These are phyloP conservation scores for Tenthredo amoena DNA, from an alignment of 2,888 invertebrate genomes.

Conservation along the genomic window DNA sequence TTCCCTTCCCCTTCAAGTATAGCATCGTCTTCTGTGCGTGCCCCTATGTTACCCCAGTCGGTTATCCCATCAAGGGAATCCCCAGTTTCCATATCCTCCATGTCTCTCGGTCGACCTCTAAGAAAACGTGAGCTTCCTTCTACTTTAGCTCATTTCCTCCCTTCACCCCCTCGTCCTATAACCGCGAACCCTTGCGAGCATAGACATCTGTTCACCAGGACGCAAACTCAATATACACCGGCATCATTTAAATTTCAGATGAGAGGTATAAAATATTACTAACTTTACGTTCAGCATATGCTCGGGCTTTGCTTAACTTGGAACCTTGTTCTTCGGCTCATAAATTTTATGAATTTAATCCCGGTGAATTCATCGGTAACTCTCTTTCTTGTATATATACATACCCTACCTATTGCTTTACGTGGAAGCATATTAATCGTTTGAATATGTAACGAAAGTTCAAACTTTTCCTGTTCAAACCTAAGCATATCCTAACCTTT, in stretches of 20 bases:
- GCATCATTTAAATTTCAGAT: slow-evolving; percentile 55
- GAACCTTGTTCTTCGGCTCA: slow-evolving; percentile 49
- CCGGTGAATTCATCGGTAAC: slow-evolving; percentile 36
- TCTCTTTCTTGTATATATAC: slow-evolving; percentile 25
- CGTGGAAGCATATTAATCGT: not conserved
- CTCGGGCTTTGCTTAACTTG: slow-evolving; percentile 43
- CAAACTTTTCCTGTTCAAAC: not conserved
- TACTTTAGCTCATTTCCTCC: slow-evolving; percentile 4
- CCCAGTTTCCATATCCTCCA: slow-evolving; percentile 37
- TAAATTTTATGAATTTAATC: slow-evolving; percentile 48
- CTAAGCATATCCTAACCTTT: not conserved
- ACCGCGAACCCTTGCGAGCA: slow-evolving; percentile 46
- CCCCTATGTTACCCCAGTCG: slow-evolving; percentile 26
- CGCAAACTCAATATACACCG: slow-evolving; percentile 53
- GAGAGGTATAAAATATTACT: slow-evolving; percentile 52
- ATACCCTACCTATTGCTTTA: not conserved
- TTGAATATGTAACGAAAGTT: slow-evolving; percentile 20
- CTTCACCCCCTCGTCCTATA: slow-evolving; percentile 6
- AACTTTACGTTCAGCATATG: slow-evolving; percentile 46
- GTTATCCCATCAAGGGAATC: slow-evolving; percentile 24
- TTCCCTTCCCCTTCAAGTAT: not conserved
- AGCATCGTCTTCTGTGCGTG: slow-evolving; percentile 12
- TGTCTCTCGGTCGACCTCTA: slow-evolving; percentile 26
- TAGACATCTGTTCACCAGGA: slow-evolving; percentile 53
- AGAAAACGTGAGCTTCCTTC: slow-evolving; percentile 40